Evolutionary conservation across 2,888 invertebrate species (phyloP), one percentile per base, ranked within the genome.

Genomic region (Pelosia muscerda): DNA sequence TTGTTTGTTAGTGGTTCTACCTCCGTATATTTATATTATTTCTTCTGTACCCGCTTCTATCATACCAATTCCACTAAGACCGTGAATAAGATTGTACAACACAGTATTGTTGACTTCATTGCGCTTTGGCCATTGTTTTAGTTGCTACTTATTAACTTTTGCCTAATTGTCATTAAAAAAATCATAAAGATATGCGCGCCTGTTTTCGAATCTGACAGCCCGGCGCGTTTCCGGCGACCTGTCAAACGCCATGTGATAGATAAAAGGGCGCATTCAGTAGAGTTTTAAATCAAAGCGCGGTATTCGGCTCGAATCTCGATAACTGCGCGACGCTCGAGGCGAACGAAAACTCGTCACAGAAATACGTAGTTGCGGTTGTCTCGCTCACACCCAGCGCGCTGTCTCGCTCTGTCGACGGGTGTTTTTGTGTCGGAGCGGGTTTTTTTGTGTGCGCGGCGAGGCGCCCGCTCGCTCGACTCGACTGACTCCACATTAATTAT

Each of bases 181-280:
- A 77, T 84, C 63, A 58, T 79, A 78, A 80, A 66, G 69, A 80
- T 82, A 82, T 84, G 88, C 94, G 93, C 94, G 93, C 93, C 90
- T 91, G 92, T 92, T 93, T 92, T 90, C 87, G 81, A 89, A 92
- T 90, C 85, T 94, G 95, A 94, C 95, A 94, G 92, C 82, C 89
- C 87, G 83, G 81, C 84, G 88, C 87, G 88, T 92, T 93, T 92
- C 93, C 93, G 92, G 88, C 89, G 92, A 93, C 87, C 95, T 95
- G 95, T 95, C 95, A 95, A 94, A 94, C 92, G 91, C 94, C 95
- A 95, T 94, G 93, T 95, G 95, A 94, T 94, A 92, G 92, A 94
- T 94, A 94, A 93, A 95, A 95, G 95, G 95, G 95, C 93, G 91
- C 93, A 93, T 90, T 94, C 90, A 86, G 87, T 86, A 79, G 87